Evolutionary conservation across 37 sponge, comb jelly and placozoan genomes (phyloP).

Genomic region (Oscarella lobularis): DNA sequence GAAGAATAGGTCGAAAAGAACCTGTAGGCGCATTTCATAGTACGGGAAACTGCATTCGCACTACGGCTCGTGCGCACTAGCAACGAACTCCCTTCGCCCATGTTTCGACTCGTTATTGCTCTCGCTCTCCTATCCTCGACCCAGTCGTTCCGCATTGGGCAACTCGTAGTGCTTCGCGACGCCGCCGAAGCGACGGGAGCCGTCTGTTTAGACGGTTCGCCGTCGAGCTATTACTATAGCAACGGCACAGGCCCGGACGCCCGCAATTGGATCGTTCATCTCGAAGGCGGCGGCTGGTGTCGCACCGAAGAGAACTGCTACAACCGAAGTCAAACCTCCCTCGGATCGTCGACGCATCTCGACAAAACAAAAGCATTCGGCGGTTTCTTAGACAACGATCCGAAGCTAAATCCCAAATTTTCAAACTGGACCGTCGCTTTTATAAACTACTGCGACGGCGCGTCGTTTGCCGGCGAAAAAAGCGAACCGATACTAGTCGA

Average conservation of each 20-base stretch:
- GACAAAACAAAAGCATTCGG: not conserved
- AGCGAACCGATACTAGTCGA: conserved; percentile 9
- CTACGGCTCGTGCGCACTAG: no score
- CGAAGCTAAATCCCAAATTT: conserved; percentile 44
- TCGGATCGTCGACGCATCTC: not conserved
- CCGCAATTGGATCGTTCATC: conserved; percentile 58
- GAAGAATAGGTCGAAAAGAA: no score
- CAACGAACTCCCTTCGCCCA: no score
- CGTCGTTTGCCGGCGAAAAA: conserved; percentile 49
- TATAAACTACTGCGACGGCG: conserved; percentile 74
- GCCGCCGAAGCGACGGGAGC: conserved; percentile 29
- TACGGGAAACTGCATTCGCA: no score
- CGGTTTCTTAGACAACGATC: conserved; percentile 45
- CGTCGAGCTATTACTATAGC: conserved; percentile 49
- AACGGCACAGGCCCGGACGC: conserved; percentile 8
- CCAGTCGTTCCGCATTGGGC: not conserved
- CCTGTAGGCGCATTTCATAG: no score
- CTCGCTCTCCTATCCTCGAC: not conserved
- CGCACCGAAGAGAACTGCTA: not conserved
- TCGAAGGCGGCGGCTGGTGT: conserved; percentile 18
- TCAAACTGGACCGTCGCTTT: conserved; percentile 53
- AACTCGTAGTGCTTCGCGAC: conserved; percentile 1
- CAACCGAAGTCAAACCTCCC: not conserved
- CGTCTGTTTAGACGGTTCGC: conserved; percentile 68
- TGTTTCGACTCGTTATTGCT: no score